Conservation (phyloP, 2,888 invertebrate genomes). For the Cephus runcator region DNA sequence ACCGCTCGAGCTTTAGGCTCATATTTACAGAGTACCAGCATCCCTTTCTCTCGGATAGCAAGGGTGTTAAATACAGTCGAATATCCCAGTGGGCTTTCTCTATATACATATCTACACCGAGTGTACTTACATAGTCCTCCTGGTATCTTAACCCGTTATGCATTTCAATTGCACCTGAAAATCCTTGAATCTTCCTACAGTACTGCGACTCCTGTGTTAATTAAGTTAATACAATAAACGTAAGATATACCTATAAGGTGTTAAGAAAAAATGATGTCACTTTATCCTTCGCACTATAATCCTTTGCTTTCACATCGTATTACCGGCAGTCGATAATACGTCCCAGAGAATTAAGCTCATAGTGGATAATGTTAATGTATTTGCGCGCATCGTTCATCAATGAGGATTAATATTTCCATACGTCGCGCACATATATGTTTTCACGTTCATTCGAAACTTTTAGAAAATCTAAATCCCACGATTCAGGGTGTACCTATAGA, state of each 20-base stretch:
- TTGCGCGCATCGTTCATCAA: conserved; percentile 15
- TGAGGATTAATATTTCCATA: conserved; percentile 18
- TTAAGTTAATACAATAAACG: background rate
- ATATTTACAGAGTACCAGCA: conserved; percentile 13
- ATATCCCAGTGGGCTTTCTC: background rate
- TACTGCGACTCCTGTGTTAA: background rate
- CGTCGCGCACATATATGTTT: background rate
- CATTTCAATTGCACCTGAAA: conserved; percentile 7
- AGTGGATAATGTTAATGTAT: conserved; percentile 24
- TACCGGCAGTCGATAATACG: background rate
- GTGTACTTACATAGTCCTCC: background rate
- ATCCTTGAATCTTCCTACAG: conserved; percentile 8
- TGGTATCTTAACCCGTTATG: background rate
- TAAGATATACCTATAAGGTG: background rate
- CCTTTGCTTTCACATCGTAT: background rate
- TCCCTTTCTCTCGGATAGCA: background rate
- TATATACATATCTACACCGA: background rate
- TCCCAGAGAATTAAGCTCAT: background rate
- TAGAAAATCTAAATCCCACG: background rate
- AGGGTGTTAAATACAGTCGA: conserved; percentile 1
- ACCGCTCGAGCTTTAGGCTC: conserved; percentile 16
- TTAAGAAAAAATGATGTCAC: background rate
- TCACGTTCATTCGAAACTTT: background rate
- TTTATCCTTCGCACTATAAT: background rate
- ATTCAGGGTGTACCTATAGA: background rate